A percentile compares a stretch with the other conserved stretches of the same genome.
Conservation (phyloP, 1,140 invertebrate genomes). For the Philopotamus ludificatus region DNA sequence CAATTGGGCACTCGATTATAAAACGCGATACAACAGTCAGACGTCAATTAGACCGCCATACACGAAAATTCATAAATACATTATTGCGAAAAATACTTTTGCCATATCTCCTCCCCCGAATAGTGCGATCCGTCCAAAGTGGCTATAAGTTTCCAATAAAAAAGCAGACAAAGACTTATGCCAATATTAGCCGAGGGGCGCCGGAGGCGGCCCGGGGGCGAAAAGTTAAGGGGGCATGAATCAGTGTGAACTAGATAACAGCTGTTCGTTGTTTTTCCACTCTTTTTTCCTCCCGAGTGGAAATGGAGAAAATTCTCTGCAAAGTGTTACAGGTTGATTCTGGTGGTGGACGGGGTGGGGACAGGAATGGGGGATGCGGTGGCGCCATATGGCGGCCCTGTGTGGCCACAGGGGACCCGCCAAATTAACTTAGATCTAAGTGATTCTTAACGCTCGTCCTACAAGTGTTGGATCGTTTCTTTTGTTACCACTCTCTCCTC, state of each 20-base stretch:
- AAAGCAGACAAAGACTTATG: slow-evolving; percentile 22
- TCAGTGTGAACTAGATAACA: slow-evolving; percentile 40
- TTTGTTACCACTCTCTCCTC: no score
- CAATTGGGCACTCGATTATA: background rate
- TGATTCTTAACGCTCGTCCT: slow-evolving; percentile 8
- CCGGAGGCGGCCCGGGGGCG: slow-evolving; percentile 9
- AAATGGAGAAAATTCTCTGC: slow-evolving; percentile 27
- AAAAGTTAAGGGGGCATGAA: slow-evolving; percentile 31
- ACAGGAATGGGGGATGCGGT: no score
- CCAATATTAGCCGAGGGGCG: slow-evolving; percentile 34
- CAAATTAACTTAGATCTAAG: slow-evolving; percentile 13
- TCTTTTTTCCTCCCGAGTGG: slow-evolving; percentile 13
- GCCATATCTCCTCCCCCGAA: no score
- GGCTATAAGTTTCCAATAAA: slow-evolving; percentile 31
- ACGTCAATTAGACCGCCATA: no score
- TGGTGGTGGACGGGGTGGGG: background rate
- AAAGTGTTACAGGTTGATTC: slow-evolving; percentile 38
- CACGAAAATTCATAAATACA: no score
- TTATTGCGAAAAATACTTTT: no score
- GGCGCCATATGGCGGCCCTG: slow-evolving; percentile 8
- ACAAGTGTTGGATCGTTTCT: no score
- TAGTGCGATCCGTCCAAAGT: slow-evolving; percentile 6
- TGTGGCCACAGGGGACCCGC: background rate
- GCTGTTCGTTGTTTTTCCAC: slow-evolving; percentile 34
- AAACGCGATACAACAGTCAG: no score